Base-by-base conservation (phyloP, 92 coral and sea anemone genomes). In the Parazoanthus swiftii region DNA sequence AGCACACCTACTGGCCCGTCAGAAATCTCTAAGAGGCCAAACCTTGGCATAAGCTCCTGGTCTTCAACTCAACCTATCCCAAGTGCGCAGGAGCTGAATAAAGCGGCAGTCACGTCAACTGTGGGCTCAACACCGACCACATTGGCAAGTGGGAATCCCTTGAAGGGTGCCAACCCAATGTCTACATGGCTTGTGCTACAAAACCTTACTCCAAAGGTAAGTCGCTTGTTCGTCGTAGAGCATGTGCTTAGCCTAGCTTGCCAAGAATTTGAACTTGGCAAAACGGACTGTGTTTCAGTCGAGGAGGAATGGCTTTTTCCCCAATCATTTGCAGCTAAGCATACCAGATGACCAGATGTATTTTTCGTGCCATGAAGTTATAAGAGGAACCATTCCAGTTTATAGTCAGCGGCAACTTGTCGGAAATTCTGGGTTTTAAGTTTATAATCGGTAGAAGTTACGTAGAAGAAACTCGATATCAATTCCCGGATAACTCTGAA, bases 161-260 rank as follows among this genome's bases (percentile, higher is more conserved):
- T 87, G 25, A 79, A 89, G 85, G 89, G 90, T 8, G 81, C 93
- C 77, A 92, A 85, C 67, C 94, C 97, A 76, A 89, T 97, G 97
- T 95, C 99, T 15, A 95, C 99, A 29, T 97, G 99, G 99, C 90
- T 97, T 76, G 98, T 97, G 26, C 88, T 97, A 18, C 92, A 98
- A 54, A 97, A 97, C 89, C 84, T 97, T 38, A 92, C 94, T 54
- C 98, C 98, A 58, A 93, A 96, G 97, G 99, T 97, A 91, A 91
- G 95, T 84, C 10, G 78, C 78, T 80, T 16, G 68, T 50, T 39
- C 14, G 63, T 16, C 36, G 20, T 20, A 15, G 11, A 14, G 29
- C 20, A 48, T 79, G 63, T 1, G 7, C 2, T 44, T 38, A 9
- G 15, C 39, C 35, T 16, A 68, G 11, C 11, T 72, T 33, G 4